These are phyloP conservation scores for Apotomis betuletana DNA, from an alignment of 2,888 invertebrate genomes.

Conservation along the genomic window DNA sequence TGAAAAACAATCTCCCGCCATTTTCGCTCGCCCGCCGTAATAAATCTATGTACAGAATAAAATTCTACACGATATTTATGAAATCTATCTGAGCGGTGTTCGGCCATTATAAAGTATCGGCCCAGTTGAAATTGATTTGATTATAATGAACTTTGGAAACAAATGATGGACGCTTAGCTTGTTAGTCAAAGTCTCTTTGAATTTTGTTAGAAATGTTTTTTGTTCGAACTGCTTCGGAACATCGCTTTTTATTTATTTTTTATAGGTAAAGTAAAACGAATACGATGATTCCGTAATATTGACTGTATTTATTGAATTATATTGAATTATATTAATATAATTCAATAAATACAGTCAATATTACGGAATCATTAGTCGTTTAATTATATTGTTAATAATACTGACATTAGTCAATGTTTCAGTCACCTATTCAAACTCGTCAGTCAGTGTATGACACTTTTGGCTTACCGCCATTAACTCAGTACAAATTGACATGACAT, in stretches of 20 bases:
- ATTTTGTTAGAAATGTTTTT: conserved; percentile 23
- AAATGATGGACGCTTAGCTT: conserved; percentile 39
- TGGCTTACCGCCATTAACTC: neutral
- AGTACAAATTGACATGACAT: neutral
- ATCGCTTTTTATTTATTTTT: conserved; percentile 13
- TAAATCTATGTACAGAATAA: conserved; percentile 82
- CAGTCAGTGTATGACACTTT: neutral
- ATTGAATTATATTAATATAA: no score
- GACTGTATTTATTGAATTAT: neutral
- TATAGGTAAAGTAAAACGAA: neutral
- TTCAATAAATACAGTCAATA: no score
- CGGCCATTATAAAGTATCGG: conserved; percentile 54
- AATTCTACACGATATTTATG: conserved; percentile 83
- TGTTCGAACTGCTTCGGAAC: conserved; percentile 6
- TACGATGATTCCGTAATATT: neutral
- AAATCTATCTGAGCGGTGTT: conserved; percentile 74
- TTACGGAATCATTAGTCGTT: no score
- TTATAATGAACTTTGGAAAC: conserved; percentile 41
- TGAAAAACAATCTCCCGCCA: conserved; percentile 84
- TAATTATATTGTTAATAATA: no score
- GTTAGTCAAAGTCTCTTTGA: conserved; percentile 24
- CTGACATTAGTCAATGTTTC: neutral
- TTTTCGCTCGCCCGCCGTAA: conserved; percentile 82
- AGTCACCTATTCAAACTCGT: conserved; percentile 1
- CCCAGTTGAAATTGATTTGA: conserved; percentile 41